Base-by-base conservation (phyloP, 2,113 vertebrate species). In the Sylvicapra grimmia region DNA sequence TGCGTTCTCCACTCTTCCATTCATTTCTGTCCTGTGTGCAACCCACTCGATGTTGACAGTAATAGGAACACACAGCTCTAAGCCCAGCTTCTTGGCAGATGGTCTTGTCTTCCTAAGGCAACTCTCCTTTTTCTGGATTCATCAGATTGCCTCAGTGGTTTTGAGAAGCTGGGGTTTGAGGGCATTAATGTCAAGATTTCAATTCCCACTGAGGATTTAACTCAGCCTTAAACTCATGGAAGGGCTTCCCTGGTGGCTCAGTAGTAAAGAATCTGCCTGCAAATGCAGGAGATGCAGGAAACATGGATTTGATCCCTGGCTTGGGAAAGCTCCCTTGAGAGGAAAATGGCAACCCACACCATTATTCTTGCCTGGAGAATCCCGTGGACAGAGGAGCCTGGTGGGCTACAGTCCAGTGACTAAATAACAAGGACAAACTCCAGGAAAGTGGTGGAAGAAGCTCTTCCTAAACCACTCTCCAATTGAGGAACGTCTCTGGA, bases 281-380 rank as follows among this genome's bases (percentile, higher is more conserved):
- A 7, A 14, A 8, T 77, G 72, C 12, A 44, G 36, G 72, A 44
- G 23, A 4, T 0, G 3, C 23, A 77, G 40, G 40, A 27, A 23
- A 44, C 23, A 4, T 4, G 72, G 72, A 27, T 77, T 75, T 0
- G 23, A 77, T 44, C 72, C 72, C 72, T 77, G 40, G 72, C 25
- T 77, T 40, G 72, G 72, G 72, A 8, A 75, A 3, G 23, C 13
- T 44, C 72, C 36, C 72, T 77, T 36, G 72, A 77, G 72, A 77
- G 40, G 72, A 23, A 77, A 77, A 77, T 77, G 72, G 40, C 72
- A 77, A 6, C 12, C 72, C 11, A 8, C 23, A 27, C 40, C 23
- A 27, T 3, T 0, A 14, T 2, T 8, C 72, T 77, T 77, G 36
- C 36, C 36, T 27, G 36, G 72, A 40, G 36, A 77, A 77, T 44